Conservation (phyloP, 2,113 vertebrate genomes). For the Pelecanoides urinatrix region DNA sequence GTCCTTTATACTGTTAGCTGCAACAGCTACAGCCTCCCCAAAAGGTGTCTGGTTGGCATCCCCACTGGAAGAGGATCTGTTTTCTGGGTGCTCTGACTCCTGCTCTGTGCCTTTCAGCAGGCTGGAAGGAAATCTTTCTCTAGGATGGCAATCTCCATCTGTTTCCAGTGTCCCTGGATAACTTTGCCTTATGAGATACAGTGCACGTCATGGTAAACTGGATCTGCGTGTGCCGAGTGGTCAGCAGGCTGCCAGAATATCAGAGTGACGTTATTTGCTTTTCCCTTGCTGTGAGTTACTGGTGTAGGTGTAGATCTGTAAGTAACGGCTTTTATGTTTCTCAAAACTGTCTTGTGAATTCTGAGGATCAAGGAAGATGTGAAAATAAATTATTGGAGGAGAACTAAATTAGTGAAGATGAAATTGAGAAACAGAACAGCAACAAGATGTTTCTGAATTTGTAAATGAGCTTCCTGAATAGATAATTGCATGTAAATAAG, state of each 20-base stretch:
- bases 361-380: neutral
- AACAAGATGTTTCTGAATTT: neutral
- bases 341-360: neutral
- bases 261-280: neutral
- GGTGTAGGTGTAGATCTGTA: neutral
- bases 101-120: neutral
- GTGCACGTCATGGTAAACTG: accelerated
- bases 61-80: accelerated
- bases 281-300: neutral
- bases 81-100: neutral
- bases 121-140: neutral
- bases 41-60: neutral
- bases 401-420: neutral
- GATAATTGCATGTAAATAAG: neutral
- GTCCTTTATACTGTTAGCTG: neutral
- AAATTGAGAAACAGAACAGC: neutral
- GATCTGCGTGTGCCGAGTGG: neutral
- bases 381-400: neutral
- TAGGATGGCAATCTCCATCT: neutral
- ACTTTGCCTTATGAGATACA: too few relatives aligned
- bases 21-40: neutral
- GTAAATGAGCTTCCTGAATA: neutral
- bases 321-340: accelerated
- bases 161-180: neutral
- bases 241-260: accelerated